Evolutionary conservation across 2,888 invertebrate genomes (phyloP), one percentile per base, ranked within the genome.

Genomic region (Drymonia ruficornis): DNA sequence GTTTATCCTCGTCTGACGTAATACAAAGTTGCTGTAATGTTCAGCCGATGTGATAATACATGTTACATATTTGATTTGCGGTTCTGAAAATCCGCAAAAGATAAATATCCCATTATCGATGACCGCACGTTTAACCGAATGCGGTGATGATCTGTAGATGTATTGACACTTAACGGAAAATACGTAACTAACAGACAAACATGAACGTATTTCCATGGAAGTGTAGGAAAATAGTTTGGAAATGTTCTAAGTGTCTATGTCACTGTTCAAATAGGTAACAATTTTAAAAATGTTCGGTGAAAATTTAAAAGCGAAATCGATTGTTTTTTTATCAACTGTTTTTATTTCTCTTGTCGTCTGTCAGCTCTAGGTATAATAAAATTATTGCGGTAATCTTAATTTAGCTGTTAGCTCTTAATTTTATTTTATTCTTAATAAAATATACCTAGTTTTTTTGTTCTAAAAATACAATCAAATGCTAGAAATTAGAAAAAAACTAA

Each of bases 1-100:
- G 76, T 75, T 89, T 91, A 89, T 90, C 89, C 89, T 88, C 74
- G 70, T 81, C 72, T 87, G 89, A 90, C 87, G 89, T 86, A 83
- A 88, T 76, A 78, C 70, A 73, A 76, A 74, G 74, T 76, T 73
- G 72, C 70, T 65, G 67, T 74, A 71, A 72, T 71, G 40, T 70
- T 72, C 64, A 72, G 65, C 59, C 57, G 65, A 68, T 72, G 73
- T 65, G 73, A 75, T 75, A 75, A 75, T 70, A 68, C 62, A 59
- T 61, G 65, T 72, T 68, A 75, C 67, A 56, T 64, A 65, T 65
- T 72, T 62, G 63, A 69, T 61, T 60, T 62, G 51, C 51, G 49
- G 46, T 66, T 71, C 72, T 65, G 63, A 68, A 76, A 68, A 74
- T 66, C 67, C 68, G 56, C 59, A 56, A 49, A 7, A 6, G 9